Evolutionary conservation across 2,888 invertebrate species (phyloP).

Genomic region (Mesopsocus fuscifrons): DNA sequence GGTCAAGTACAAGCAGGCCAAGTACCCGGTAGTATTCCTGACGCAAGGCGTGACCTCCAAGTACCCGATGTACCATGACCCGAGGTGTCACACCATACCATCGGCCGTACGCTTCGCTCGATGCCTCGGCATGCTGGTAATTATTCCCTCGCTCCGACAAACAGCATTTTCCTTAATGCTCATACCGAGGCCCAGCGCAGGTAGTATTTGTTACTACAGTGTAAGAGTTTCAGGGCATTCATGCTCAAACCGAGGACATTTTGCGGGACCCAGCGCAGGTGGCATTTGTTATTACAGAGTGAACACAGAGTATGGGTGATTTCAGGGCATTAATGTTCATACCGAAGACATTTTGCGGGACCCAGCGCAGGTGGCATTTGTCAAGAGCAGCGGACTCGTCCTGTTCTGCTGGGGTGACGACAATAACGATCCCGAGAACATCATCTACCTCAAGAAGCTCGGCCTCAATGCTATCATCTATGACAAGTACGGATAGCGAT

Average conservation of each 20-base stretch:
- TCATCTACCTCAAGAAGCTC: slow-evolving; percentile 66
- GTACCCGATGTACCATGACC: slow-evolving; percentile 70
- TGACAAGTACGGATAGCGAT: slow-evolving; percentile 49
- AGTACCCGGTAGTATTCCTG: slow-evolving; percentile 89
- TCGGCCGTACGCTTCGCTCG: slow-evolving; percentile 68
- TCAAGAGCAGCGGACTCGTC: slow-evolving; percentile 60
- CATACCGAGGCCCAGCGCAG: slow-evolving; percentile 74
- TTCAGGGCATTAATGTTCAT: slow-evolving; percentile 72
- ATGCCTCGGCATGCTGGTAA: slow-evolving; percentile 54
- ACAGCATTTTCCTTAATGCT: no score
- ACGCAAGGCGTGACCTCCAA: slow-evolving; percentile 53
- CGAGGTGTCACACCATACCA: slow-evolving; percentile 59
- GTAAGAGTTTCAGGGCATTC: slow-evolving; percentile 61
- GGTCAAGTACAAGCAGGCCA: slow-evolving; percentile 84
- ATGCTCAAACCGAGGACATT: slow-evolving; percentile 83
- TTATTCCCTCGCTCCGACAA: no score
- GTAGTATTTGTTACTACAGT: slow-evolving; percentile 60
- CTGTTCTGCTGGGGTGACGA: slow-evolving; percentile 98
- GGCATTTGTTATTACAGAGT: slow-evolving; percentile 53
- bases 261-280: slow-evolving; percentile 67
- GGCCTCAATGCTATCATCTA: slow-evolving; percentile 94
- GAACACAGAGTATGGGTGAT: no score
- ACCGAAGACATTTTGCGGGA: slow-evolving; percentile 80
- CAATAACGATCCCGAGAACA: slow-evolving; percentile 71
- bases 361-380: slow-evolving; percentile 58